Base-by-base conservation (phyloP, 1,140 invertebrate species). In the Marisa cornuarietis region DNA sequence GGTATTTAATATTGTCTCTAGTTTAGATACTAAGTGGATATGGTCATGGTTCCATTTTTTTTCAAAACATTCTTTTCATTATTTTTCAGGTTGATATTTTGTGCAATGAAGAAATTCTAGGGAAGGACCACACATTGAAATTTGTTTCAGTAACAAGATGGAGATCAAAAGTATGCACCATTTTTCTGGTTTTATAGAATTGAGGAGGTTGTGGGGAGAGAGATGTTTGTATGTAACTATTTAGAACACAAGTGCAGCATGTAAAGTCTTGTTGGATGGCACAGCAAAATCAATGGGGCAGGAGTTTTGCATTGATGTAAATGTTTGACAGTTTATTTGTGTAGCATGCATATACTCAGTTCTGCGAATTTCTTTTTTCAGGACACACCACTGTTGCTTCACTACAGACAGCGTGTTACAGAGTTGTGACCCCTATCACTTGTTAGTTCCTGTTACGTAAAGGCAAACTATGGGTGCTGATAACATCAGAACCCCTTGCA, bases 41-140 rank as follows among this genome's bases (percentile, higher is more conserved):
- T 42, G 31, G 31, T 6, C 31, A 42, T 42, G 6, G 31, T 6
- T 42, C 31, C 31, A 42, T 42, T 42, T 51, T 24, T 51, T 20
- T 14, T 49, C 20, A 58, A 58, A 58, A 14, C 16, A 58, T 58
- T 58, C 16, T 58, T 58, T 58, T 58, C 54, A 58, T 58, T 63
- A 42, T 77, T 62, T 83, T 83, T 3, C 83, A 90, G 87, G 96
- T 99, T 91, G 98, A 99, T 92, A 98, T 99, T 88, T 93, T 99
- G 88, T 99, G 98, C 92, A 99, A 99, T 93, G 96, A 99, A 90
- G 98, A 99, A 93, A 93, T 99, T 81, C 92, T 99, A 89, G 98
- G 98, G 65, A 99, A 99, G 91, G 98, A 99, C 91, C 98, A 99
- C 90, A 99, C 98, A 61, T 93, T 99, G 76, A 99, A 99, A 92